phyloP scores from a whole-genome alignment of 2,888 invertebrate genomes.

The Andrena minutula region DNA sequence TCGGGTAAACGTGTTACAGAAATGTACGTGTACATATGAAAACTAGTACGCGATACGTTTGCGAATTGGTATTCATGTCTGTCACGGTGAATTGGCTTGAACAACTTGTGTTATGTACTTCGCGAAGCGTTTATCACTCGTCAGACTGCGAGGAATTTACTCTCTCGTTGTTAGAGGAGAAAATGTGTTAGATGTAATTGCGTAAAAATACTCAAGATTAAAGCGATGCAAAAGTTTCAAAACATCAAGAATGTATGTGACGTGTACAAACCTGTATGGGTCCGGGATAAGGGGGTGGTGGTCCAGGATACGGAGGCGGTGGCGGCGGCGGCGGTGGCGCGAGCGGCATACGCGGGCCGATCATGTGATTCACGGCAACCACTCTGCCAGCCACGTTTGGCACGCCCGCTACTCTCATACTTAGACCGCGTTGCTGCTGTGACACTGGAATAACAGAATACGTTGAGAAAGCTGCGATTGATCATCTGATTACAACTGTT shows the following conservation, averaged over 20 bases:
- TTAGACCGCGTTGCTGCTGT: conserved; percentile 74
- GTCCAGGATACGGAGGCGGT: conserved; percentile 91
- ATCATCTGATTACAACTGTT: background rate
- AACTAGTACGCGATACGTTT: conserved; percentile 11
- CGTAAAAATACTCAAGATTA: conserved; percentile 74
- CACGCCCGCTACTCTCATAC: conserved; percentile 81
- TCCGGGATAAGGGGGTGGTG: conserved; percentile 89
- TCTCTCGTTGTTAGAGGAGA: conserved; percentile 61
- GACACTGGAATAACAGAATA: conserved; percentile 40
- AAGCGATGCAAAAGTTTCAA: conserved; percentile 85
- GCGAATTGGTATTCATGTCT: conserved; percentile 12
- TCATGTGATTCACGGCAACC: conserved; percentile 82
- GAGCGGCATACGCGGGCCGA: conserved; percentile 83
- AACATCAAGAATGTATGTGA: conserved; percentile 21
- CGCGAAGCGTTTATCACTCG: conserved; percentile 45
- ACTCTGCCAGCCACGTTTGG: conserved; percentile 84
- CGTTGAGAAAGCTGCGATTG: background rate
- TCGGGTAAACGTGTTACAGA: background rate
- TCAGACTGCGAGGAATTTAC: conserved; percentile 47
- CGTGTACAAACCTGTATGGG: conserved; percentile 84
- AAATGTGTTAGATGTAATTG: conserved; percentile 72
- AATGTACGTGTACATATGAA: conserved; percentile 4
- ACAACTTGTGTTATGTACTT: conserved; percentile 37
- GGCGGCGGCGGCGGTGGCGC: conserved; percentile 88
- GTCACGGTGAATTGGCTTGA: background rate